Evolutionary conservation across 2,113 vertebrate species (phyloP).

Genomic region (Barbus barbus): DNA sequence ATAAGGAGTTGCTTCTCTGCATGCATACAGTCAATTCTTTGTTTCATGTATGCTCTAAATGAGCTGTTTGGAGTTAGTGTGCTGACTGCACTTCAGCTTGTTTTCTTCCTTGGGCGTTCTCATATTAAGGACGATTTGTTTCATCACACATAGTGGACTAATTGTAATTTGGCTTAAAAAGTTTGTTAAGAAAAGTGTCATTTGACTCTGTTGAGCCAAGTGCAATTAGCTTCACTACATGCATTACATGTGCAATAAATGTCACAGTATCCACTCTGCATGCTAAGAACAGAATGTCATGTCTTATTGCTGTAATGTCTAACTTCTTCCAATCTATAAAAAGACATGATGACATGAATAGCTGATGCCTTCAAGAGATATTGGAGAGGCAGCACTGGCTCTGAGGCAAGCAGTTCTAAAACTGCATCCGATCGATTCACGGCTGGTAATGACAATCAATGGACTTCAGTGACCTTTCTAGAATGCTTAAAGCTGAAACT

Average conservation of each 20-base stretch:
- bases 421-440: neutral
- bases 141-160: neutral
- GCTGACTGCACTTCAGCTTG: neutral
- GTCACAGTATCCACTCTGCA: neutral
- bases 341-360: too few relatives aligned
- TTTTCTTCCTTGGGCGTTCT: neutral
- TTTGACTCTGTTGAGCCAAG: neutral
- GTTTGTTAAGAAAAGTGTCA: neutral
- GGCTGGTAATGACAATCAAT: neutral
- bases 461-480: neutral
- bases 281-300: neutral
- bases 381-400: neutral
- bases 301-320: neutral
- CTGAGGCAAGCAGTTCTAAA: neutral
- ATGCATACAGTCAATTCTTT: neutral
- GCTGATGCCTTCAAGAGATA: too few relatives aligned
- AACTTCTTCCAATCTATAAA: constrained; percentile 12
- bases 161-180: neutral
- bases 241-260: neutral
- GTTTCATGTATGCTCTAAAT: neutral
- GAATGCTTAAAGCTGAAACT: neutral
- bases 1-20: neutral
- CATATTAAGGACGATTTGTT: neutral
- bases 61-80: neutral
- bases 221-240: neutral